phyloP scores from a whole-genome alignment of 53 echinoderm and acorn worm genomes.

The Antedon mediterranea region DNA sequence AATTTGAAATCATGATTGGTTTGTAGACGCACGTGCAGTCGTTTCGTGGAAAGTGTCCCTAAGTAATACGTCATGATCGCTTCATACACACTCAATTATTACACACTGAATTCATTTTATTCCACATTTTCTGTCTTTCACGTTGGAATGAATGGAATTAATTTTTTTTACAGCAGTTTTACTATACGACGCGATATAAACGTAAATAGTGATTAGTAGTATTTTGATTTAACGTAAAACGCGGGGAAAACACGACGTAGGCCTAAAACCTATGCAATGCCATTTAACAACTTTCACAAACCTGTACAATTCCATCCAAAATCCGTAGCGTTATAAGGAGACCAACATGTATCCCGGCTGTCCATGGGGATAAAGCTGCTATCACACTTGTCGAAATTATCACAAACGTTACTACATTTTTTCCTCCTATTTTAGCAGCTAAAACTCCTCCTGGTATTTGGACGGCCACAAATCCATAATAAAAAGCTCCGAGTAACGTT shows the following conservation, averaged over 20 bases:
- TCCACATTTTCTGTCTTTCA: too few species aligned
- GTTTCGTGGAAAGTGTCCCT: too few species aligned
- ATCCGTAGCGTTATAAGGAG: background rate
- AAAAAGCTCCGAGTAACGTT: background rate
- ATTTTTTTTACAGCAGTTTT: too few species aligned
- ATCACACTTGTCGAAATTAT: background rate
- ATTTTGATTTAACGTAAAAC: too few species aligned
- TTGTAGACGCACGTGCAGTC: too few species aligned
- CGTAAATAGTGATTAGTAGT: too few species aligned
- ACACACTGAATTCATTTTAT: too few species aligned
- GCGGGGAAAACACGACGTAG: background rate
- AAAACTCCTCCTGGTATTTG: background rate
- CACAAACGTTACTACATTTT: background rate
- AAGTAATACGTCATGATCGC: too few species aligned
- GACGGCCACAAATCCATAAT: background rate
- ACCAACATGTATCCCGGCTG: background rate
- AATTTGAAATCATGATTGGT: too few species aligned
- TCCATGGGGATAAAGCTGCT: background rate
- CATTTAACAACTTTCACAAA: background rate
- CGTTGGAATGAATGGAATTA: too few species aligned
- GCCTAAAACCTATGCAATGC: background rate
- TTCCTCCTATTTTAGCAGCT: background rate
- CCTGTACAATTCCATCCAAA: background rate
- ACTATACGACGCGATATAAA: too few species aligned
- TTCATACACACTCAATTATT: too few species aligned